Conservation (phyloP, 2,113 vertebrate genomes). For the Tetrao urogallus region DNA sequence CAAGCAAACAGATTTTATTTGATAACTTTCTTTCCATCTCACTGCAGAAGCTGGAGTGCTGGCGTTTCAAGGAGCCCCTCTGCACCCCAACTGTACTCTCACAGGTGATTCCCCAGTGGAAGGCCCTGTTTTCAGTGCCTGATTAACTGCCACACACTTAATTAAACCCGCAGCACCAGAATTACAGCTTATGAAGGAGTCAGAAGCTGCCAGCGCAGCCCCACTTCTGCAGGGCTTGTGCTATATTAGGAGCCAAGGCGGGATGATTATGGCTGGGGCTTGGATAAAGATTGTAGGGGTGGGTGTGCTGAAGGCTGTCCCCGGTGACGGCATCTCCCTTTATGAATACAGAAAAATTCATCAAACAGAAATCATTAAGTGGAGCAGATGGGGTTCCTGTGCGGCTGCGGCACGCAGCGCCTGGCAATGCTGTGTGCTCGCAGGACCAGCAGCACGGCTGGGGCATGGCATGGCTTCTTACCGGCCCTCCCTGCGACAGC, state of each 20-base stretch:
- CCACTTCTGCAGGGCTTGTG: conserved; percentile 28
- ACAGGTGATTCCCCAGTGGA: conserved; percentile 73
- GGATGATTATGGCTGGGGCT: conserved; percentile 61
- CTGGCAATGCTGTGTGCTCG: conserved; percentile 10
- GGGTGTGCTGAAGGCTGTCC: conserved; percentile 73
- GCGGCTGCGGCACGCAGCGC: conserved; percentile 40
- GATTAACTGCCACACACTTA: conserved; percentile 87
- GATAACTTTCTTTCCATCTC: conserved; percentile 78
- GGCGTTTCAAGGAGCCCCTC: conserved; percentile 64
- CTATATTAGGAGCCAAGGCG: conserved; percentile 60
- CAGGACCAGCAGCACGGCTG: not conserved
- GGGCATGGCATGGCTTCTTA: too few relatives aligned
- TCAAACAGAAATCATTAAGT: conserved; percentile 82
- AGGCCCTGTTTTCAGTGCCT: conserved; percentile 80
- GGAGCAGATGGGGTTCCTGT: conserved; percentile 77
- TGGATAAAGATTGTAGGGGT: conserved; percentile 73
- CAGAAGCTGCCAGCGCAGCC: conserved; percentile 30
- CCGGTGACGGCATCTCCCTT: conserved; percentile 72
- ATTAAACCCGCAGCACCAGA: conserved; percentile 79
- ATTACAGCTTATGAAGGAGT: conserved; percentile 68
- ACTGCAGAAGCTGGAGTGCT: conserved; percentile 15
- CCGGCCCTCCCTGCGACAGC: not conserved
- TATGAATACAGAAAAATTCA: conserved; percentile 79
- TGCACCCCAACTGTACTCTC: conserved; percentile 41
- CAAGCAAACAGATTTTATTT: conserved; percentile 83